phyloP scores from a whole-genome alignment of 2,888 invertebrate genomes.

The Drosophila kuntzei region DNA sequence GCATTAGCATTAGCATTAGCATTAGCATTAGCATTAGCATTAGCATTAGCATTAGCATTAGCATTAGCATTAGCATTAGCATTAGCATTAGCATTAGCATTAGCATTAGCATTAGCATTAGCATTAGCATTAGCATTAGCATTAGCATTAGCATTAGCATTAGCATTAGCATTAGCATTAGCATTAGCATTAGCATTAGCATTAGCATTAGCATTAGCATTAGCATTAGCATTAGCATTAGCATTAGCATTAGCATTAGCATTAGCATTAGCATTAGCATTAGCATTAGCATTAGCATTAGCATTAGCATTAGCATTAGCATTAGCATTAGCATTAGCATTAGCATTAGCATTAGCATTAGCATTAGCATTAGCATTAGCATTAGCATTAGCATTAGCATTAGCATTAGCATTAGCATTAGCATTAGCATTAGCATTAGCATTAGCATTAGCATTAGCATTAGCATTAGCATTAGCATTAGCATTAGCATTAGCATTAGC shows the following conservation, averaged over 20 bases:
- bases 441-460: neutral
- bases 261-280: neutral
- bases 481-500: neutral
- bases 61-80: neutral
- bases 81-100: neutral
- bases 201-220: neutral
- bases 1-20: neutral
- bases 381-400: too few relatives aligned
- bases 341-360: neutral
- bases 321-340: neutral
- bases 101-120: neutral
- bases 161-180: neutral
- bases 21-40: neutral
- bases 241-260: neutral
- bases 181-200: neutral
- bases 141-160: neutral
- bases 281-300: neutral
- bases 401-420: too few relatives aligned
- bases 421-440: too few relatives aligned
- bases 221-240: neutral
- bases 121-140: neutral
- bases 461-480: neutral
- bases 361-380: too few relatives aligned
- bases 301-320: neutral
- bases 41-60: too few relatives aligned